Conservation (phyloP, 1,140 invertebrate species). For the Caenorhabditis inopinata region DNA sequence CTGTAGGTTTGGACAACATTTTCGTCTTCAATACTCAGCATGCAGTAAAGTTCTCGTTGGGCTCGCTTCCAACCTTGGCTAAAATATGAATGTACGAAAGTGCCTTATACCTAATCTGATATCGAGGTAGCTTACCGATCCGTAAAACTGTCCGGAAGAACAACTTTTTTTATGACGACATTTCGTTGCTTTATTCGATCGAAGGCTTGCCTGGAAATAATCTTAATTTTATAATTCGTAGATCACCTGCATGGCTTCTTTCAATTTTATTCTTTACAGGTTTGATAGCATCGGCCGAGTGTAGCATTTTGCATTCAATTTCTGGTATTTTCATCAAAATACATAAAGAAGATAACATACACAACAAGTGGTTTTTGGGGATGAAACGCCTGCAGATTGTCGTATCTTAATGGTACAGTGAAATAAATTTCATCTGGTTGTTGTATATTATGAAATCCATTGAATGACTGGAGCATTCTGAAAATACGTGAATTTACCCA, state of each 20-base stretch:
- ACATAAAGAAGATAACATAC: background rate
- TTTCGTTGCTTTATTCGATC: background rate
- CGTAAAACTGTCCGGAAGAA: background rate
- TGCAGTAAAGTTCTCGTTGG: background rate
- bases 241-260: too few relatives aligned
- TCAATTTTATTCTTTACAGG: too few relatives aligned
- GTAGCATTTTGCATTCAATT: too few relatives aligned
- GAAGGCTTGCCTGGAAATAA: background rate
- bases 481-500: too few relatives aligned
- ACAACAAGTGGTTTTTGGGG: background rate
- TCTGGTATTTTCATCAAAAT: too few relatives aligned
- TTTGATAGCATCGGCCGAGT: too few relatives aligned
- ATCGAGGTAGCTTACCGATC: background rate
- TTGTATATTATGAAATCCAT: background rate
- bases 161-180: conserved; percentile 3
- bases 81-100: background rate
- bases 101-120: too few relatives aligned
- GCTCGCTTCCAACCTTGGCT: background rate
- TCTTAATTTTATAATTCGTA: too few relatives aligned
- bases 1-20: background rate
- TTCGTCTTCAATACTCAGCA: background rate
- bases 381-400: background rate
- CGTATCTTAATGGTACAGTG: background rate
- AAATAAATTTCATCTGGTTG: background rate
- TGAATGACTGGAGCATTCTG: too few relatives aligned